Conservation (phyloP, 2,113 vertebrate species). For the Gobio gobio region DNA sequence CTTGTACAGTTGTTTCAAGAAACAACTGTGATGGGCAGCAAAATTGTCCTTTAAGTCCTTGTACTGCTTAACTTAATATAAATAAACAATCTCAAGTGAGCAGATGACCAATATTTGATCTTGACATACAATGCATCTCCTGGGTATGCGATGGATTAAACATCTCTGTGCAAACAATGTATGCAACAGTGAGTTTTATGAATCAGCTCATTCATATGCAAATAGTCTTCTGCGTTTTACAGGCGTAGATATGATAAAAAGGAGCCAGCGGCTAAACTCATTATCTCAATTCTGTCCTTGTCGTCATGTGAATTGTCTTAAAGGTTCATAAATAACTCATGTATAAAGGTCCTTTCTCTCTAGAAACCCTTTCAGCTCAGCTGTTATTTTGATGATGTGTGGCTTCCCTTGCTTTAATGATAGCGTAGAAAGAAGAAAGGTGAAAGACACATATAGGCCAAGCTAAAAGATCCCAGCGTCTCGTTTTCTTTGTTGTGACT, state of each 20-base stretch:
- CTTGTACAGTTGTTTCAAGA: neutral
- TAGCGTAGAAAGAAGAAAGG: neutral
- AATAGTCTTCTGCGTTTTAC: constrained; percentile 15
- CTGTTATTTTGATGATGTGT: constrained; percentile 19
- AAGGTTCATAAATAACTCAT: constrained; percentile 36
- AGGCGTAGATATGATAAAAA: constrained; percentile 32
- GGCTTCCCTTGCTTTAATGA: constrained; percentile 8
- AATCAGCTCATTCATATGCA: constrained; percentile 33
- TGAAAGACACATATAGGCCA: constrained; percentile 12
- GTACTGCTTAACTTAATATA: neutral
- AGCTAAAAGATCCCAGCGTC: neutral
- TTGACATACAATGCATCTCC: neutral
- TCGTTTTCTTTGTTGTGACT: neutral
- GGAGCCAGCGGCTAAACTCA: constrained; percentile 28
- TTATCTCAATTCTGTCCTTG: constrained; percentile 41
- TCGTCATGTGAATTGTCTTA: constrained; percentile 11
- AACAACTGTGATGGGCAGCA: neutral
- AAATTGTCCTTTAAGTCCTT: neutral
- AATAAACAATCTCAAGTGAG: neutral
- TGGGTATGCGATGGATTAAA: neutral
- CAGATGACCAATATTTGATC: constrained; percentile 11
- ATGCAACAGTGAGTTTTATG: constrained; percentile 23
- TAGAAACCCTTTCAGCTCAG: constrained; percentile 23
- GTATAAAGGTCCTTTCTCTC: constrained; percentile 15
- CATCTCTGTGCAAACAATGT: constrained; percentile 15